Conservation (phyloP, 2,888 invertebrate genomes). For the Entomobrya multifasciata region DNA sequence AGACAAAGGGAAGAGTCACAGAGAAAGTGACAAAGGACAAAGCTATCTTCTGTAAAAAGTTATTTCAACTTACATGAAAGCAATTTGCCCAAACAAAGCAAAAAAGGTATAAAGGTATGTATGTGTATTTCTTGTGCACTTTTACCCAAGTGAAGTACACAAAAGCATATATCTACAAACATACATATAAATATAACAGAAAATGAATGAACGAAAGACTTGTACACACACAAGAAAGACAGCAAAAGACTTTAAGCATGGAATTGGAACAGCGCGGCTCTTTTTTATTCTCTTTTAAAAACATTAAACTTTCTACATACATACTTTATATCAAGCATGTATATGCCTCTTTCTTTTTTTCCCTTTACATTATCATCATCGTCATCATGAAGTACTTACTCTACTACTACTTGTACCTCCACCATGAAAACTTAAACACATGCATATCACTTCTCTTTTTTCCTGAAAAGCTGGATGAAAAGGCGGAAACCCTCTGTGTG, state of each 20-base stretch:
- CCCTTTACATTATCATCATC: slow-evolving; percentile 23
- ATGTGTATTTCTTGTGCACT: slow-evolving; percentile 36
- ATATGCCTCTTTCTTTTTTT: slow-evolving; percentile 10
- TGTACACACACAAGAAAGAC: neutral
- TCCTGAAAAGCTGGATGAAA: slow-evolving; percentile 65
- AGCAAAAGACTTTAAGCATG: slow-evolving; percentile 38
- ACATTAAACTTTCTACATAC: slow-evolving; percentile 58
- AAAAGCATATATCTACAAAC: slow-evolving; percentile 5
- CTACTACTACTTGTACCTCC: slow-evolving; percentile 15
- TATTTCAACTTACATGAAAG: slow-evolving; percentile 71
- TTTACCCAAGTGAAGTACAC: slow-evolving; percentile 22
- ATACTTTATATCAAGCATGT: too few species aligned
- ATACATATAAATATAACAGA: neutral
- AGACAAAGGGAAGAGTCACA: slow-evolving; percentile 51
- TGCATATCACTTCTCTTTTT: slow-evolving; percentile 66
- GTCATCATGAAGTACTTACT: slow-evolving; percentile 42
- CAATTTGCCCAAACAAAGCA: slow-evolving; percentile 63
- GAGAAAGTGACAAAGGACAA: slow-evolving; percentile 72
- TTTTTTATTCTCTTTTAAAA: slow-evolving; percentile 57
- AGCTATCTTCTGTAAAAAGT: slow-evolving; percentile 68
- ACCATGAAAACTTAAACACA: slow-evolving; percentile 51
- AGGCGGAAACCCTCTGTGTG: slow-evolving; percentile 77
- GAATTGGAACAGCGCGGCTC: slow-evolving; percentile 66
- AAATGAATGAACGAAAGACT: slow-evolving; percentile 22
- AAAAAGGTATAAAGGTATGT: slow-evolving; percentile 62